Evolutionary conservation across 2,888 invertebrate species (phyloP).

Genomic region (Mythimna vitellina): DNA sequence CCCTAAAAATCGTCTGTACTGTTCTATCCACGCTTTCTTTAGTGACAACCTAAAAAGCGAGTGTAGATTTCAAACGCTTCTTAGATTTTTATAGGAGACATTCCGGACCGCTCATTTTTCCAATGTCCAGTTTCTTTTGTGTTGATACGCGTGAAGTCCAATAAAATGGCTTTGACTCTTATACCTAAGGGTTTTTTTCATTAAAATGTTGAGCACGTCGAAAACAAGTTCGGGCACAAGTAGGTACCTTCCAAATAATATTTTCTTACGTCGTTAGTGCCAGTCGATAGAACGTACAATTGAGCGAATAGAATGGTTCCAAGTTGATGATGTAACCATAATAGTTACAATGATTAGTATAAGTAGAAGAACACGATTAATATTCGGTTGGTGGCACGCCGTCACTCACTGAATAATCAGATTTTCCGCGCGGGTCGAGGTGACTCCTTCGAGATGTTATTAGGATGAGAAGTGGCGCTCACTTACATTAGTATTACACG

Average conservation of each 20-base stretch:
- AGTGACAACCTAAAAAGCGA: conserved; percentile 20
- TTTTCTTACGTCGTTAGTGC: conserved; percentile 72
- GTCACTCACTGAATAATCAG: conserved; percentile 80
- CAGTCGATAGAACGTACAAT: conserved; percentile 74
- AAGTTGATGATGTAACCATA: conserved; percentile 71
- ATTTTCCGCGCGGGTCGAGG: conserved; percentile 76
- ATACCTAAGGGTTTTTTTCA: conserved; percentile 53
- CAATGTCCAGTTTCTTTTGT: conserved; percentile 56
- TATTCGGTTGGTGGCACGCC: conserved; percentile 78
- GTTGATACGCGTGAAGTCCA: conserved; percentile 57
- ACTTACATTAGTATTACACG: conserved; percentile 61
- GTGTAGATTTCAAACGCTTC: conserved; percentile 40
- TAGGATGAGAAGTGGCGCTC: conserved; percentile 64
- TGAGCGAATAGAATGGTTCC: conserved; percentile 75
- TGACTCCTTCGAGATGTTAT: conserved; percentile 74
- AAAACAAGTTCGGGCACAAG: conserved; percentile 68
- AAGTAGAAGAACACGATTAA: conserved; percentile 76
- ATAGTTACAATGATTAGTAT: conserved; percentile 77
- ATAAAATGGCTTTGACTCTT: conserved; percentile 65
- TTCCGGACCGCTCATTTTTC: conserved; percentile 43
- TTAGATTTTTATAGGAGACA: conserved; percentile 55
- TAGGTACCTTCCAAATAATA: conserved; percentile 69
- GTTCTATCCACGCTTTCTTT: conserved; percentile 16
- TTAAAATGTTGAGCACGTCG: conserved; percentile 57
- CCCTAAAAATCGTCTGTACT: conserved; percentile 1